Evolutionary conservation across 2,113 vertebrate species (phyloP).

Genomic region (Pollachius pollachius): DNA sequence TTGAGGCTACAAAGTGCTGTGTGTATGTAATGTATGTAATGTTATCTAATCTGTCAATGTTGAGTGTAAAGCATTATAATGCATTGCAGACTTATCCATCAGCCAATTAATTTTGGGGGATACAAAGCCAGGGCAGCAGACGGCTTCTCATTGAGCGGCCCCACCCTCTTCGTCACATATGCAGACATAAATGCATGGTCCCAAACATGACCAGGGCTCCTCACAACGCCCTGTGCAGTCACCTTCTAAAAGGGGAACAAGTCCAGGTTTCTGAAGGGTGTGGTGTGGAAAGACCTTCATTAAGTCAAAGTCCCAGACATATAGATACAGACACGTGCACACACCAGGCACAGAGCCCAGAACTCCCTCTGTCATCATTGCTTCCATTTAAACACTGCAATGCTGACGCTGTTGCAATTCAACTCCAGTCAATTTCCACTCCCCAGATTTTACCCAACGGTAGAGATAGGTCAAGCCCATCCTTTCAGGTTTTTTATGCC

Average conservation of each 20-base stretch:
- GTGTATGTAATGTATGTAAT: too few relatives aligned
- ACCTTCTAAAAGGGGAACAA: constrained; percentile 20
- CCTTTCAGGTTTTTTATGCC: constrained; percentile 21
- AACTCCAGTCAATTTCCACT: constrained; percentile 27
- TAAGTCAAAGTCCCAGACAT: constrained; percentile 27
- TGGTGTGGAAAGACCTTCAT: constrained; percentile 50
- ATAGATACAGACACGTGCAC: constrained; percentile 2
- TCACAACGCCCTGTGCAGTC: constrained; percentile 15
- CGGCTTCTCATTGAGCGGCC: constrained; percentile 37
- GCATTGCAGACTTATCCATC: constrained; percentile 38
- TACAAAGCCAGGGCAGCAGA: constrained; percentile 30
- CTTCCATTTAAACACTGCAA: constrained; percentile 3
- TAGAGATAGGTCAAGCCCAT: constrained; percentile 41
- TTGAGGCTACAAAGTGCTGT: too few relatives aligned
- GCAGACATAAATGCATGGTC: background rate
- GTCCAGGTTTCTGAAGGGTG: constrained; percentile 45
- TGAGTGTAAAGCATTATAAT: constrained; percentile 36
- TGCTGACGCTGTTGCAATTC: constrained; percentile 28
- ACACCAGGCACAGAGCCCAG: constrained; percentile 2
- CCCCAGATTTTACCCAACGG: constrained; percentile 27
- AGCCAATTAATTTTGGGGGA: constrained; percentile 34
- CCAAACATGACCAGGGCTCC: background rate
- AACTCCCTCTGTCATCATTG: constrained; percentile 10
- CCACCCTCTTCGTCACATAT: constrained; percentile 11
- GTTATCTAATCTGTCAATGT: background rate